These are phyloP conservation scores for Seriola quinqueradiata DNA, from an alignment of 2,113 vertebrate genomes.

Conservation along the genomic window DNA sequence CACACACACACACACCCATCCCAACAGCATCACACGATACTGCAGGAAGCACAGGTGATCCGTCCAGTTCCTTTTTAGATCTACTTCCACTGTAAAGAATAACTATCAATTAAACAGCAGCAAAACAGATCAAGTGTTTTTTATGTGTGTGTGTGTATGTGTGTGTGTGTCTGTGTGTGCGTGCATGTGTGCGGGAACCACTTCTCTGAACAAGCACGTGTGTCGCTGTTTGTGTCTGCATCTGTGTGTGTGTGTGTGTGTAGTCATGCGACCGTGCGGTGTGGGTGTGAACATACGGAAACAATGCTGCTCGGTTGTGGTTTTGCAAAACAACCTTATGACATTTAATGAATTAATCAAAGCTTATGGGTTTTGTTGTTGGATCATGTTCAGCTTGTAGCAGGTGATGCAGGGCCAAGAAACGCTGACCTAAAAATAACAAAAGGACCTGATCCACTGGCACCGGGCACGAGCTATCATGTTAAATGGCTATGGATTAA, in stretches of 20 bases:
- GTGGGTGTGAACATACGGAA: conserved; percentile 37
- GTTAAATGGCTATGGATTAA: conserved; percentile 31
- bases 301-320: conserved; percentile 9
- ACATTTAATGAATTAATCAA: conserved; percentile 69
- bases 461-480: conserved; percentile 17
- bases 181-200: background rate
- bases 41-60: conserved; percentile 62
- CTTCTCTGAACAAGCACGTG: background rate
- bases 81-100: conserved; percentile 57
- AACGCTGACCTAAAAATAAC: conserved; percentile 58
- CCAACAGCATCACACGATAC: conserved; percentile 46
- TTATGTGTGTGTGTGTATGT: background rate
- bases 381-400: conserved; percentile 59
- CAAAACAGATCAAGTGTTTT: conserved; percentile 39
- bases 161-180: background rate
- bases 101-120: conserved; percentile 61
- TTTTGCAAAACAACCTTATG: conserved; percentile 62
- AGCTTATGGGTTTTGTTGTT: conserved; percentile 50
- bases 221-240: background rate
- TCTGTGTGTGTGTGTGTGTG: background rate
- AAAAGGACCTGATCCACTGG: conserved; percentile 36
- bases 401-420: conserved; percentile 18
- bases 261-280: background rate
- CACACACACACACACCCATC: background rate
- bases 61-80: conserved; percentile 59